phyloP scores from a whole-genome alignment of 1,140 invertebrate genomes.

The Brachionus sp. region DNA sequence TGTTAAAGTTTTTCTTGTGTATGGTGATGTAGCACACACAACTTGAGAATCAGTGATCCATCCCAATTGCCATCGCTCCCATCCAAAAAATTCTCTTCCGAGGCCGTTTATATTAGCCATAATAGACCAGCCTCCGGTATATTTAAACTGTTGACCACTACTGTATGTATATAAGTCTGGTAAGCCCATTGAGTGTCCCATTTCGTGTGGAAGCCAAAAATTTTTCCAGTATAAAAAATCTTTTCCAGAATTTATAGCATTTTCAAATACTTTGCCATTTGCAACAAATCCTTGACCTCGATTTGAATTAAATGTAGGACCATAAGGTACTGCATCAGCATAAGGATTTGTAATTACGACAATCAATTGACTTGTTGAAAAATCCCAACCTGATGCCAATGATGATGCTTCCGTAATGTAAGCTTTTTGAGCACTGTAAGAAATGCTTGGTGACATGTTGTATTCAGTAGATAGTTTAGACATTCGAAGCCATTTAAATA shows the following conservation, averaged over 20 bases:
- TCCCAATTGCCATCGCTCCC: not conserved
- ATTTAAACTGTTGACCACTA: not conserved
- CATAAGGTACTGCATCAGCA: not conserved
- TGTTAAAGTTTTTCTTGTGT: not conserved
- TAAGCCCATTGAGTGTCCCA: not conserved
- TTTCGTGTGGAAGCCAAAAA: not conserved
- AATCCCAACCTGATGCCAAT: not conserved
- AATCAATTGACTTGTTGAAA: slow-evolving; percentile 25
- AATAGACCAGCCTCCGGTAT: not conserved
- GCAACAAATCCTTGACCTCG: not conserved
- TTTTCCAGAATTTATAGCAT: not conserved
- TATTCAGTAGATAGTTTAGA: not conserved
- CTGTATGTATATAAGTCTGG: not conserved
- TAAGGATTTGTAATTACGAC: not conserved
- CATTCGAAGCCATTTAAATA: not conserved
- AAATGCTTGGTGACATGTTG: no score
- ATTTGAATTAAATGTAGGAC: not conserved
- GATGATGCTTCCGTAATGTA: no score
- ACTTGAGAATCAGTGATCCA: not conserved
- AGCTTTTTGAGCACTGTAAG: not conserved
- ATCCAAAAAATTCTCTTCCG: not conserved
- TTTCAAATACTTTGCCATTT: slow-evolving; percentile 7
- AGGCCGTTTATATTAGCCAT: not conserved
- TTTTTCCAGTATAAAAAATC: not conserved
- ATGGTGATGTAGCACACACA: not conserved